Conservation (phyloP, 2,888 invertebrate species). For the Perizoma flavofasciatum region DNA sequence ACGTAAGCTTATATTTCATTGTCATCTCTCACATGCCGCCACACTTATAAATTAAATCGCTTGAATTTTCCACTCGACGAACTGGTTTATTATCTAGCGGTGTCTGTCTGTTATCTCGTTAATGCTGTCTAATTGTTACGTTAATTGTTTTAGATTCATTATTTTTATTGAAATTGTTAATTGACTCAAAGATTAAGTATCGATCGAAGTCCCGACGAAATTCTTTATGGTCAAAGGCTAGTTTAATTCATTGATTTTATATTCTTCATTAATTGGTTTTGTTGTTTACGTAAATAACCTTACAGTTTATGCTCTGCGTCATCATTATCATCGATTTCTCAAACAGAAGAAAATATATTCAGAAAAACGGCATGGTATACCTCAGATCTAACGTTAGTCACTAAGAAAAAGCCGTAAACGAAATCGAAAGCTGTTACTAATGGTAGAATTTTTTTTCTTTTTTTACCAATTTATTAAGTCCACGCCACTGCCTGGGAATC, state of each 20-base stretch:
- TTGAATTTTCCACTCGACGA: slow-evolving; percentile 18
- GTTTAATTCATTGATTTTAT: no score
- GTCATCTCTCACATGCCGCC: slow-evolving; percentile 5
- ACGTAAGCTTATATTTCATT: background rate
- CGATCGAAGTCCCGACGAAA: background rate
- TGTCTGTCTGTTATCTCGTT: slow-evolving; percentile 21
- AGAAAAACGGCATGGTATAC: no score
- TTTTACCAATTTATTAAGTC: no score
- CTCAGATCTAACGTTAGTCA: no score
- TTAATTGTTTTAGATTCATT: slow-evolving; percentile 15
- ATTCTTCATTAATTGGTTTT: no score
- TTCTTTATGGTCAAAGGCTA: background rate
- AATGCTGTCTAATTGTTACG: slow-evolving; percentile 17
- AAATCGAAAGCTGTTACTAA: no score
- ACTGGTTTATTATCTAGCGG: slow-evolving; percentile 15
- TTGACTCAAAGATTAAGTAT: background rate
- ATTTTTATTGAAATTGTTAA: slow-evolving; percentile 12
- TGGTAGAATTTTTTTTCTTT: no score
- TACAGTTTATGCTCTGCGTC: no score
- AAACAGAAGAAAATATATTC: no score
- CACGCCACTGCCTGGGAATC: no score
- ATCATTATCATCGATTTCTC: no score
- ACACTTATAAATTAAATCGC: slow-evolving; percentile 12
- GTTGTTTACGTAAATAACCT: background rate
- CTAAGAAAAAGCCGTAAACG: no score